Base-by-base conservation (phyloP, 1,140 invertebrate genomes). In the Hetaerina americana region DNA sequence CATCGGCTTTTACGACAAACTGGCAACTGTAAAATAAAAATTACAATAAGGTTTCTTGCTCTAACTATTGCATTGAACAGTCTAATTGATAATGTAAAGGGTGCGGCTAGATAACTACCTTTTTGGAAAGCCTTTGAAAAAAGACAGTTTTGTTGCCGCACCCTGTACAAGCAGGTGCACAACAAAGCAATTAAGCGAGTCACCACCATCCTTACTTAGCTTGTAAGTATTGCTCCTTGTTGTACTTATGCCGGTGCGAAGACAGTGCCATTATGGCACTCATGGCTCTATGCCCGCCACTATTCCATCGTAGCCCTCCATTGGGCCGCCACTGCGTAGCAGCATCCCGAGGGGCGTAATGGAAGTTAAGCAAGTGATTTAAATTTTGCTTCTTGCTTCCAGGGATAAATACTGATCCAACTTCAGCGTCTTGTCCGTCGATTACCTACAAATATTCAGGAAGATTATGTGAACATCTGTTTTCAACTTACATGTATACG, bases 221-320 rank as follows among this genome's bases (percentile, higher is more conserved):
- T 83, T 96, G 93, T 31, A 98, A 82, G 81, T 94, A 98, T 77
- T 95, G 89, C 80, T 97, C 93, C 80, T 95, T 95, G 81, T 92
- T 95, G 80, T 94, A 95, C 78, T 89, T 90, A 76, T 88, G 86
- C 28, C 85, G 82, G 68, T 84, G 81, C 72, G 84, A 79, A 66
- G 79, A 77, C 77, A 82, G 80, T 73, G 70, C 78, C 15, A 57
- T 18, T 5, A 57, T 57, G 22, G 15, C 40, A 57, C 22, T 57
- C 66, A 66, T 71, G 49, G 31, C 71, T 73, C 67, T 74, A 26
- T 29, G 70, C 74, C 26, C 71, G 25, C 69, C 75, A 71, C 22
- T 25, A 70, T 70, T n/a, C 66, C 27, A 72, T 31, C 27, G 70
- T 49, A 72, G 40, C 10, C 40, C 40, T 57, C 69, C 57, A 68